phyloP scores from a whole-genome alignment of 2,797 vertebrate species.

The Mus minutoides region DNA sequence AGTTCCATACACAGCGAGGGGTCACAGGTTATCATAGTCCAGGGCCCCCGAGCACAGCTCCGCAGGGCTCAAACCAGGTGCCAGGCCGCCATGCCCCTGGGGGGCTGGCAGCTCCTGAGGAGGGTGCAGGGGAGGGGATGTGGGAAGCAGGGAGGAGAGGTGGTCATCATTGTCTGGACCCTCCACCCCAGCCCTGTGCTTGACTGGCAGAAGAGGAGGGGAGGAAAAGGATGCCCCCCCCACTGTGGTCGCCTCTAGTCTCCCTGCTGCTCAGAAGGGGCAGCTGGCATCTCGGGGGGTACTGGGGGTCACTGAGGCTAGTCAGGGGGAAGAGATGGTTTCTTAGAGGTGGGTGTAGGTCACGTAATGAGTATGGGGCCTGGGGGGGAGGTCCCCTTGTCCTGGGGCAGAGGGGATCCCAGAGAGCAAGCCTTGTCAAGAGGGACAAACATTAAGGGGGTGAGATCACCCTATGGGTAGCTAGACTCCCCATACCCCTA shows the following conservation, averaged over 20 bases:
- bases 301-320: neutral
- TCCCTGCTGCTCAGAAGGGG: neutral
- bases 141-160: neutral
- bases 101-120: neutral
- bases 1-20: slow-evolving; percentile 84
- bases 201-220: slow-evolving; percentile 63
- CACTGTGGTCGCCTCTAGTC: neutral
- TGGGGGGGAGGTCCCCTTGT: neutral
- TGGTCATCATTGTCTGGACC: neutral
- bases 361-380: fast-evolving
- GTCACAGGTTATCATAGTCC: slow-evolving; percentile 84
- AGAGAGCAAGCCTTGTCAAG: neutral
- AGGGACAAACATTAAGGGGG: neutral
- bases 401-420: neutral
- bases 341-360: neutral
- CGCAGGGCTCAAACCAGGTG: slow-evolving; percentile 85
- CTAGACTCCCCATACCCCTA: fast-evolving
- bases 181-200: slow-evolving; percentile 82
- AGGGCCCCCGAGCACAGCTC: slow-evolving; percentile 82
- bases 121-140: neutral
- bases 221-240: neutral
- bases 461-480: neutral
- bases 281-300: neutral
- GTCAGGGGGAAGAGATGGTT: neutral
- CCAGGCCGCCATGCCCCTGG: slow-evolving; percentile 72